These are phyloP conservation scores for Chelon auratus DNA, from an alignment of 2,797 vertebrate genomes.

Conservation along the genomic window DNA sequence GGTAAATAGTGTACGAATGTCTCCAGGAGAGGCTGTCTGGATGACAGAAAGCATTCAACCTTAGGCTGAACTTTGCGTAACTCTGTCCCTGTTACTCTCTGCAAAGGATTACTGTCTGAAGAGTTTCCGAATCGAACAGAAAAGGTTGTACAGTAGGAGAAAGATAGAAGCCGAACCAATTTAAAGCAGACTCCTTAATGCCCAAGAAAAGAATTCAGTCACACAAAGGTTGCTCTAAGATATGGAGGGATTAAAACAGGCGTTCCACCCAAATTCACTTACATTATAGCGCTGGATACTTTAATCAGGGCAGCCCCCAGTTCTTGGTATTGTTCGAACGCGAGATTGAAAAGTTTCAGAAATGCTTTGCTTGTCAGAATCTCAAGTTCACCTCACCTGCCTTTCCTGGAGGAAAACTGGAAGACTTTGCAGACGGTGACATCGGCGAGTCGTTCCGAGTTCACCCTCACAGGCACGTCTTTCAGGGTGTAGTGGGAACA, in stretches of 20 bases:
- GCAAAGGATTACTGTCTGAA: constrained; percentile 60
- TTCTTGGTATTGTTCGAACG: constrained; percentile 28
- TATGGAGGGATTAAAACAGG: constrained; percentile 50
- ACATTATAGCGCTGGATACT: constrained; percentile 16
- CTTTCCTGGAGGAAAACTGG: constrained; percentile 12
- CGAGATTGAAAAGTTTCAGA: constrained; percentile 13
- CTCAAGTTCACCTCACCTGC: constrained; percentile 1
- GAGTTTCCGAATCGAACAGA: constrained; percentile 55
- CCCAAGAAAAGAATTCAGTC: constrained; percentile 24
- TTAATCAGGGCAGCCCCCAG: not conserved
- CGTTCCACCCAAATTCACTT: constrained; percentile 43
- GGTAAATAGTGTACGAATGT: not conserved
- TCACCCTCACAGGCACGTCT: constrained; percentile 14
- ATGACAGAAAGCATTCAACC: constrained; percentile 16
- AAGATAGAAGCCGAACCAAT: constrained; percentile 62
- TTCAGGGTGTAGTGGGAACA: not conserved
- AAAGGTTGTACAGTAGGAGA: constrained; percentile 37
- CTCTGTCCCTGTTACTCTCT: constrained; percentile 38
- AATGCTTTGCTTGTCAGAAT: constrained; percentile 12
- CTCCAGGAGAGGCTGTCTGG: constrained; percentile 6
- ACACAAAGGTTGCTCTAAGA: constrained; percentile 46
- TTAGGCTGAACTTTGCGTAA: constrained; percentile 36
- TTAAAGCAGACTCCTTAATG: constrained; percentile 45
- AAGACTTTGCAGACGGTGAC: not conserved
- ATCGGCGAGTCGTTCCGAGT: not conserved